Base-by-base conservation (phyloP, 2,888 invertebrate species). In the Dorcus parallelipipedus region DNA sequence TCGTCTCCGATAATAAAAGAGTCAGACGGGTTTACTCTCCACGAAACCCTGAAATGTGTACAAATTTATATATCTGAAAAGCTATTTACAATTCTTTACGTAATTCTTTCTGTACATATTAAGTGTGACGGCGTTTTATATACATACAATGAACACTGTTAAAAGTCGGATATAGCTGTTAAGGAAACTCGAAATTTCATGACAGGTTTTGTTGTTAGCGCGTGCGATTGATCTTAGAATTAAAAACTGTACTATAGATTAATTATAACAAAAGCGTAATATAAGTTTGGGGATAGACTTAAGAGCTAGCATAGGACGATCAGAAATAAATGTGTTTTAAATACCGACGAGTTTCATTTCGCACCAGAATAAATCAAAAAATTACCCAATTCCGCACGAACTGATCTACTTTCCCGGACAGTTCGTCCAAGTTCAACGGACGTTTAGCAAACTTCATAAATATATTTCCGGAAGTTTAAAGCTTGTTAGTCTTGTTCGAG, bases 301-400 rank as follows among this genome's bases (percentile, higher is more conserved):
- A 50, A 50, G 42, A 56, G 26, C 39, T 56, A 56, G 56, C 50
- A 20, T 56, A 56, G 56, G 17, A 38, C 10, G 43, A 54, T 23
- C 39, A 50, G 41, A 47, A 56, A 56, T 56, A 51, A 51, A 51
- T 56, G 56, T 56, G 56, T 56, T 56, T 56, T 56, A 56, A 51
- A 45, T 56, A 56, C 48, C 33, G 33, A 48, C 26, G 26, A 33
- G 26, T 33, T 33, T 33, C 26, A 33, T 33, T 33, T 33, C 26
- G 26, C 26, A 33, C 26, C 26, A 33, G 26, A 33, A 33, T 33
- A 33, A 33, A 33, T 33, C 26, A 33, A 33, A 33, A 7, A 33
- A 7, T 6, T 4, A 33, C 26, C 26, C 26, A 33, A 33, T 33
- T 33, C 26, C 26, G 26, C 26, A 33, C 26, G 26, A 33, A 33